phyloP scores from a whole-genome alignment of 2,888 invertebrate genomes.

The Schizotus pectinicornis region DNA sequence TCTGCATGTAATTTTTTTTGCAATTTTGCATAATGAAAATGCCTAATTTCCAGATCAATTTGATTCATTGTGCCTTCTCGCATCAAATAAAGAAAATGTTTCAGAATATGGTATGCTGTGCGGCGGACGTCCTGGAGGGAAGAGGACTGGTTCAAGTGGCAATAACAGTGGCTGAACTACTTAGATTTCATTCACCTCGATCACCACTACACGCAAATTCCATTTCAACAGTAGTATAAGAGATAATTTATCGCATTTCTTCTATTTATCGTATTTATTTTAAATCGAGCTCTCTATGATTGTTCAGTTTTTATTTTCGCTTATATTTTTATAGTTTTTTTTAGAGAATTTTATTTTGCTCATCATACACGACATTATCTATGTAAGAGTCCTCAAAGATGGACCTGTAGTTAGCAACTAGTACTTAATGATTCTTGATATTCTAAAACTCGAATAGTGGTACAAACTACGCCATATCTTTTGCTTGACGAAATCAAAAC shows the following conservation, averaged over 20 bases:
- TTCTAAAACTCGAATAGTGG: too few relatives aligned
- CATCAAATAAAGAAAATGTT: slow-evolving; percentile 46
- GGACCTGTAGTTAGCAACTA: too few relatives aligned
- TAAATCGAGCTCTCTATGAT: not conserved
- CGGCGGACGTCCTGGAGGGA: slow-evolving; percentile 91
- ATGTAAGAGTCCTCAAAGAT: too few relatives aligned
- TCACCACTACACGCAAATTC: slow-evolving; percentile 52
- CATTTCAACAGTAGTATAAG: slow-evolving; percentile 46
- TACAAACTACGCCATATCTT: too few relatives aligned
- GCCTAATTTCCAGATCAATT: not conserved
- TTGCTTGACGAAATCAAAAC: too few relatives aligned
- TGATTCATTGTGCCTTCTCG: not conserved
- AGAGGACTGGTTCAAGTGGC: slow-evolving; percentile 87
- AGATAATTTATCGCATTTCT: slow-evolving; percentile 10
- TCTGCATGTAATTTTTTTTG: too few relatives aligned
- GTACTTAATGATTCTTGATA: too few relatives aligned
- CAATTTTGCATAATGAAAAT: too few relatives aligned
- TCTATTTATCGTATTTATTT: slow-evolving; percentile 9
- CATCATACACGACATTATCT: too few relatives aligned
- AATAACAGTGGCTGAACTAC: slow-evolving; percentile 84
- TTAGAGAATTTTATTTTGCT: not conserved
- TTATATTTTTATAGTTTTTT: slow-evolving; percentile 15
- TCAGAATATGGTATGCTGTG: slow-evolving; percentile 89
- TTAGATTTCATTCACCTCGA: slow-evolving; percentile 68
- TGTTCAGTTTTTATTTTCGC: not conserved